Evolutionary conservation across 2,888 invertebrate genomes (phyloP), one percentile per base, ranked within the genome.

Genomic region (Palloptera scutellata): DNA sequence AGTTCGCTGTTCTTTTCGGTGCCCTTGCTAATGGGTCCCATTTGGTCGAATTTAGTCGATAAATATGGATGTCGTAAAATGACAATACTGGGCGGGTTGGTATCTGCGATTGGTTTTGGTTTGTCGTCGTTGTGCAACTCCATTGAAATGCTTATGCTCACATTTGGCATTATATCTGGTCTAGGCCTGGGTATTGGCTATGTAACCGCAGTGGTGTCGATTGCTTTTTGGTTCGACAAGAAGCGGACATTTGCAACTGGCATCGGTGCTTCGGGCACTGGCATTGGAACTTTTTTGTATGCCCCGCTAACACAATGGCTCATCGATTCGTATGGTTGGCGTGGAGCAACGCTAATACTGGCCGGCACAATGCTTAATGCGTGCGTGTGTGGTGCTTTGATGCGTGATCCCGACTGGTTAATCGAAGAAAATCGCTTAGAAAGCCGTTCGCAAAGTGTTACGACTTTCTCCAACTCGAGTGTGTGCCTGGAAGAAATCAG

Each of bases 201-300:
- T 81, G 95, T 95, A 12, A 93, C 95, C 1, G 95, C 95, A 8
- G 95, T 96, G 6, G 95, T 96, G 6, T 92, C 93, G 64, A 93
- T 96, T 68, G 95, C 96, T 9, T 95, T 94, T 81, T 96, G 96
- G 91, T 96, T 96, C 83, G 95, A 96, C 77, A 93, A 93, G 83
- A 92, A 91, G 79, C 88, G 95, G 48, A 92, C 92, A 57, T 87
- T 96, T 72, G 96, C 96, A 5, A 94, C 94, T 5, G 94, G 95
- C 1, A 86, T 96, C 65, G 93, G 94, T 1, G 95, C 95, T 0
- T 94, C 94, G 76, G 96, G 96, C 8, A 94, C 94, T 0, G 95
- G 95, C 0, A 91, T 95, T 59, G 96, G 96, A 12, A 96, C 96
- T 0, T 94, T 95, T 78, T 86, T 95, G 0, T 95, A 94, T 80